Percentiles rank a stretch among this genome's conserved stretches.
Evolutionary conservation across 1,140 invertebrate species (phyloP).

Genomic region (Plutomurus gul): DNA sequence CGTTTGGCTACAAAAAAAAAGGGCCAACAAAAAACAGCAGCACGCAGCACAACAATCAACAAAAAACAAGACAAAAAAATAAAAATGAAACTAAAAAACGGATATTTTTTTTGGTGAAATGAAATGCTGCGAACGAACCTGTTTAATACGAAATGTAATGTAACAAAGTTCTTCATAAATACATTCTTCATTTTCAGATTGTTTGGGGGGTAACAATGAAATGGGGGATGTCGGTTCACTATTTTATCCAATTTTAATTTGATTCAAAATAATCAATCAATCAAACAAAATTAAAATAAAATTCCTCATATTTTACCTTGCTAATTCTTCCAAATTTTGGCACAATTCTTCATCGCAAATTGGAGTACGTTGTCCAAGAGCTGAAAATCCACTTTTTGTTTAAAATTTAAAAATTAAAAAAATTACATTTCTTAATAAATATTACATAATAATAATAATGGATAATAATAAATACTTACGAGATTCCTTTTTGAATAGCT

Average conservation of each 20-base stretch:
- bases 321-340: constrained; percentile 61
- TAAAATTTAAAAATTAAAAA: neutral
- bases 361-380: constrained; percentile 47
- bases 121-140: constrained; percentile 17
- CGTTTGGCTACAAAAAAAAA: too few species aligned
- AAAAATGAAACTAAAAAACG: neutral
- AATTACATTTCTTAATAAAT: neutral
- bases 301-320: constrained; percentile 56
- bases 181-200: constrained; percentile 72
- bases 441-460: neutral
- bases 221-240: constrained; percentile 49
- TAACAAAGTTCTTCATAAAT: constrained; percentile 87
- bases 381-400: constrained; percentile 59
- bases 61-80: constrained; percentile 2
- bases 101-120: too few species aligned
- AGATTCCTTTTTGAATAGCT: constrained; percentile 67
- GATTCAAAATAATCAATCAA: neutral
- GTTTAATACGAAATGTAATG: constrained; percentile 67
- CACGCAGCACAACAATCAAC: neutral
- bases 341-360: constrained; percentile 63
- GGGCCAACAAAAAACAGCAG: constrained; percentile 23
- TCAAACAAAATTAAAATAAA: too few species aligned
- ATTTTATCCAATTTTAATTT: neutral
- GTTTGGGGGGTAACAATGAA: constrained; percentile 28
- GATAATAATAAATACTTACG: constrained; percentile 64